Evolutionary conservation across 2,797 vertebrate species (phyloP).

Genomic region (Carcharodon carcharias): DNA sequence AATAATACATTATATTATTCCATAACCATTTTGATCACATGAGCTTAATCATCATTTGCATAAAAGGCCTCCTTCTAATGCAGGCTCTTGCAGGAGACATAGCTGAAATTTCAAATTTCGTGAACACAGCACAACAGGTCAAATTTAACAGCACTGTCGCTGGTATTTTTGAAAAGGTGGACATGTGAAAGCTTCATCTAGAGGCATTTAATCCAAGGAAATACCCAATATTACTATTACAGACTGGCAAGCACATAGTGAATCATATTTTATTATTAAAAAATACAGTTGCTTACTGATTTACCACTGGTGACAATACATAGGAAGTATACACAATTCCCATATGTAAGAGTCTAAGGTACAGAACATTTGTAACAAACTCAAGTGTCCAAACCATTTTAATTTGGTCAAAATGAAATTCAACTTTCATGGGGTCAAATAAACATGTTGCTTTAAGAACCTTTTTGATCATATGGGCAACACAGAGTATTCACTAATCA

Average conservation of each 20-base stretch:
- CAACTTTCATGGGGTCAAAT: neutral
- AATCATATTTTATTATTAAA: neutral
- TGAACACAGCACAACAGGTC: neutral
- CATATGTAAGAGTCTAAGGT: neutral
- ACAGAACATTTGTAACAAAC: neutral
- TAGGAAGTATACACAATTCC: neutral
- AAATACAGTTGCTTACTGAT: neutral
- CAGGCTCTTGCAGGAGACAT: neutral
- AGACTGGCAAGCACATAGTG: neutral
- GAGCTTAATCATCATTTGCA: neutral
- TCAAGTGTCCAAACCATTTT: neutral
- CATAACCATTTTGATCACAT: neutral
- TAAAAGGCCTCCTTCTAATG: neutral
- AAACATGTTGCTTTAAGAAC: neutral
- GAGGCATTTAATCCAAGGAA: neutral
- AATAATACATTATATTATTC: neutral
- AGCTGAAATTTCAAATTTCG: neutral
- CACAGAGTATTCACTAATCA: too few species aligned
- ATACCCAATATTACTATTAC: neutral
- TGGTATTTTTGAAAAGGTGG: neutral
- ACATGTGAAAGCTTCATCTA: neutral
- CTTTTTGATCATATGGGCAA: too few species aligned
- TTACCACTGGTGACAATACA: neutral
- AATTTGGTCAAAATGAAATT: neutral
- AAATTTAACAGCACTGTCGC: neutral